phyloP scores from a whole-genome alignment of 2,113 vertebrate species.

The Anser brachyrhynchus region DNA sequence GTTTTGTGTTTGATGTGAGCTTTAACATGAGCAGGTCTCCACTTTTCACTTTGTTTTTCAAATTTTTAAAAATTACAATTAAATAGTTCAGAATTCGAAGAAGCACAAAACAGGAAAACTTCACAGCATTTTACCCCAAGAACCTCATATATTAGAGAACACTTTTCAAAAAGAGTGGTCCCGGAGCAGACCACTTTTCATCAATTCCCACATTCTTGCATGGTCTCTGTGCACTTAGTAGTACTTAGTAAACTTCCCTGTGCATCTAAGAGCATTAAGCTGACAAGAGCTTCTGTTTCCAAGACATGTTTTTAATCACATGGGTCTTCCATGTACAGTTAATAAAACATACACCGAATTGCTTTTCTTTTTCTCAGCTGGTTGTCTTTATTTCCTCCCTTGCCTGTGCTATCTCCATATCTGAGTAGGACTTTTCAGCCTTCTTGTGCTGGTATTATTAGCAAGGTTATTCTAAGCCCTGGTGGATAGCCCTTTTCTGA shows the following conservation, averaged over 20 bases:
- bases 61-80: neutral
- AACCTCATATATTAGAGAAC: neutral
- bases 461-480: neutral
- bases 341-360: neutral
- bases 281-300: neutral
- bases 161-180: neutral
- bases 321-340: neutral
- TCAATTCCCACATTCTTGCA: neutral
- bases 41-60: neutral
- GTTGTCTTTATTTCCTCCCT: neutral
- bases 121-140: neutral
- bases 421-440: neutral
- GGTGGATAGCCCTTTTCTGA: neutral
- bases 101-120: neutral
- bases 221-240: neutral
- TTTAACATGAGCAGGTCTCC: neutral
- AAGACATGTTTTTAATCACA: neutral
- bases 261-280: neutral
- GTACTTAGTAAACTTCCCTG: neutral
- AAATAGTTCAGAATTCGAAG: neutral
- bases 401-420: neutral
- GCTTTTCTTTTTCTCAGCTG: neutral
- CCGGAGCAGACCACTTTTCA: neutral
- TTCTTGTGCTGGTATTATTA: neutral
- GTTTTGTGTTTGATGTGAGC: neutral